A percentile compares a stretch with the other conserved stretches of the same genome.
Conservation (phyloP, 2,113 vertebrate species). For the Tichodroma muraria region DNA sequence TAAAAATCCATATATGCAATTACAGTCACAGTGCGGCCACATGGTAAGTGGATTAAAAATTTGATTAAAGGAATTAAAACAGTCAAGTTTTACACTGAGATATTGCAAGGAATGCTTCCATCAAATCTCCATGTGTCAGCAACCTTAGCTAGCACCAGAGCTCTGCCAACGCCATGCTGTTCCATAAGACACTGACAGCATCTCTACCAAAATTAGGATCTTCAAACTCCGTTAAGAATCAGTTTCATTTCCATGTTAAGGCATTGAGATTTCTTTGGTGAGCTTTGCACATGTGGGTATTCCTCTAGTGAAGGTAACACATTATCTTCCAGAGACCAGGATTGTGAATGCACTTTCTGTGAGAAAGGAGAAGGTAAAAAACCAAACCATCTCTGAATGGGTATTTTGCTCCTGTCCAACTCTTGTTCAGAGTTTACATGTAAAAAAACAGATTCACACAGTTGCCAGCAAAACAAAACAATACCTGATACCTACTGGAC, state of each 20-base stretch:
- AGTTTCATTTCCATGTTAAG: neutral
- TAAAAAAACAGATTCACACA: neutral
- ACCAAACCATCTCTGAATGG: neutral
- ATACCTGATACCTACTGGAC: neutral
- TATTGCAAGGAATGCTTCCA: neutral
- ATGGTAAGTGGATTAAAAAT: neutral
- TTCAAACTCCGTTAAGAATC: neutral
- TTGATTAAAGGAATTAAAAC: constrained; percentile 1
- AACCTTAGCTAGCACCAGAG: neutral
- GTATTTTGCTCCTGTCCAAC: neutral
- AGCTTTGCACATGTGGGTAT: neutral
- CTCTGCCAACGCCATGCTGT: neutral
- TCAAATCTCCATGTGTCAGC: neutral
- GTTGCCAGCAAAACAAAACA: neutral
- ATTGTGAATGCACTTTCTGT: neutral
- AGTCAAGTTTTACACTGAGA: neutral
- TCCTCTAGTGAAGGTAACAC: neutral
- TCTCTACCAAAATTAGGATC: neutral
- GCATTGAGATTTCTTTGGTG: neutral
- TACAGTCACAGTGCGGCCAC: neutral
- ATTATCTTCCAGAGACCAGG: neutral
- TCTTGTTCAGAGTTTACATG: neutral
- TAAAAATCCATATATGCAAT: neutral
- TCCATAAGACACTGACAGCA: neutral
- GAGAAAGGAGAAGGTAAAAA: neutral